Percentiles rank a stretch among this genome's conserved stretches.
These are phyloP conservation scores for Drosophila eugracilis DNA, from an alignment of 1,140 invertebrate species.

Conservation along the genomic window DNA sequence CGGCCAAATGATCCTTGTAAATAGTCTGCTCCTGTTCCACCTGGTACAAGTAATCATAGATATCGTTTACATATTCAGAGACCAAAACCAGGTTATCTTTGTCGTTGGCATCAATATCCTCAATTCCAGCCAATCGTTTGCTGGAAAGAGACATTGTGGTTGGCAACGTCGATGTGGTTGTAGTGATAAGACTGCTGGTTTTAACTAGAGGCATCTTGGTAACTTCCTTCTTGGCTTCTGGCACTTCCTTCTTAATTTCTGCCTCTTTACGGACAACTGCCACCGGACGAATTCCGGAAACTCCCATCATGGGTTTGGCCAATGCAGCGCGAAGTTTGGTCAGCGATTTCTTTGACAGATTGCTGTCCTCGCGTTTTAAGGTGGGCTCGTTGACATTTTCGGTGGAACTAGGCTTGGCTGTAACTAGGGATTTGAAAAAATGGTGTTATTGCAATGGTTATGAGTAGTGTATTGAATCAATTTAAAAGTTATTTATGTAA, in stretches of 20 bases:
- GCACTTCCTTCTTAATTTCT: conserved; percentile 32
- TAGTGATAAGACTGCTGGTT: not conserved
- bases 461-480: too few relatives aligned
- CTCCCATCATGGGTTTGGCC: conserved; percentile 50
- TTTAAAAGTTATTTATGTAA: too few relatives aligned
- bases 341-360: conserved; percentile 74
- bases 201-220: conserved; percentile 12
- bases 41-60: conserved; percentile 90
- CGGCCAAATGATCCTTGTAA: conserved; percentile 87
- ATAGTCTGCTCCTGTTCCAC: conserved; percentile 88
- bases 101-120: conserved; percentile 91
- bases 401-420: conserved; percentile 47
- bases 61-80: conserved; percentile 93
- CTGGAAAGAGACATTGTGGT: conserved; percentile 39
- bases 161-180: not conserved
- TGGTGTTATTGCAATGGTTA: too few relatives aligned
- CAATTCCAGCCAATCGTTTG: conserved; percentile 68
- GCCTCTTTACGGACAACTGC: conserved; percentile 23
- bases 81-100: conserved; percentile 90
- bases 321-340: conserved; percentile 74
- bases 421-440: not conserved
- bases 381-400: conserved; percentile 46
- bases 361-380: conserved; percentile 78
- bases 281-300: conserved; percentile 16
- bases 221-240: conserved; percentile 8